phyloP scores from a whole-genome alignment of 1,140 invertebrate genomes.

The Trachymyrmex cornetzi region DNA sequence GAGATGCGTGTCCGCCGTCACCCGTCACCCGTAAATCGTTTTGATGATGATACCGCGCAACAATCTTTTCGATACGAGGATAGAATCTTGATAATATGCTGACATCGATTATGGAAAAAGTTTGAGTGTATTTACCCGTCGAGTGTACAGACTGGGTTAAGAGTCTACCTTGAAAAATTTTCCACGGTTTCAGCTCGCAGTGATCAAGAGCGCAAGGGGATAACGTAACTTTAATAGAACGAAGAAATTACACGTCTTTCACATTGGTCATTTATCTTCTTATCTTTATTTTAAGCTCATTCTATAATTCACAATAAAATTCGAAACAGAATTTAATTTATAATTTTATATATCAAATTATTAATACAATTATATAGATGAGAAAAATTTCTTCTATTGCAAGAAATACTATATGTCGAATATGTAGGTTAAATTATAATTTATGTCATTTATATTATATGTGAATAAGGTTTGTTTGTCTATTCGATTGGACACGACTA shows the following conservation, averaged over 20 bases:
- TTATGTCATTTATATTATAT: too few species aligned
- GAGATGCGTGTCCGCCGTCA: slow-evolving; percentile 2
- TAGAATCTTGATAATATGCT: not conserved
- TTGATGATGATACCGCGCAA: not conserved
- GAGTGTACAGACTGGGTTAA: slow-evolving; percentile 15
- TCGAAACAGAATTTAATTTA: too few species aligned
- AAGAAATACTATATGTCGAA: too few species aligned
- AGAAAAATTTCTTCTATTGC: too few species aligned
- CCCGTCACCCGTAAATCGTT: not conserved
- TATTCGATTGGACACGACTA: too few species aligned
- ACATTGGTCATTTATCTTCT: not conserved
- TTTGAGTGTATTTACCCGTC: not conserved
- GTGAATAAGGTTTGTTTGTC: too few species aligned
- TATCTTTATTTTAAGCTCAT: not conserved
- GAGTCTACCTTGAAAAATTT: not conserved
- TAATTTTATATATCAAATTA: too few species aligned
- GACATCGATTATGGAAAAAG: slow-evolving; percentile 14
- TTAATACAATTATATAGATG: too few species aligned
- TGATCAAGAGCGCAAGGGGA: not conserved
- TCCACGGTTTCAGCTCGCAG: not conserved
- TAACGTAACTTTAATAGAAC: not conserved
- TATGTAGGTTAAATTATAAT: too few species aligned
- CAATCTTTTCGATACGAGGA: not conserved
- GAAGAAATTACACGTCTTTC: not conserved
- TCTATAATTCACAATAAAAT: too few species aligned